Evolutionary conservation across 1,140 invertebrate genomes (phyloP).

Genomic region (Pseudobourletiella spinata): DNA sequence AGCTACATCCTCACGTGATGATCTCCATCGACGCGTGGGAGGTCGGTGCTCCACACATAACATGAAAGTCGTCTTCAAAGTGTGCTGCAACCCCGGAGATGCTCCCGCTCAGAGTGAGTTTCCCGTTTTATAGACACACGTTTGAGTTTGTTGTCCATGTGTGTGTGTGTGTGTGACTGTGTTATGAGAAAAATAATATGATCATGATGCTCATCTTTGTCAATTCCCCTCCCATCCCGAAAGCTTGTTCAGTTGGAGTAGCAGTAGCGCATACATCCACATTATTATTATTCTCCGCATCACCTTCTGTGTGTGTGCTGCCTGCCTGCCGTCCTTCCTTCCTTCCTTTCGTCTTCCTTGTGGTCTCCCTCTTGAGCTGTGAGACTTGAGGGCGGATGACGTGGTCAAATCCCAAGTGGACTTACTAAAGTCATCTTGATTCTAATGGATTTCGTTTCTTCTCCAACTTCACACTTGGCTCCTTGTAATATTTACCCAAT

Average conservation of each 20-base stretch:
- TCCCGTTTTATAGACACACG: neutral
- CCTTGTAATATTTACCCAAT: neutral
- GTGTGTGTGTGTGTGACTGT: too few relatives aligned
- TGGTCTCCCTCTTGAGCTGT: neutral
- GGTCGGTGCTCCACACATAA: conserved; percentile 82
- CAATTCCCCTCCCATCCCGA: too few relatives aligned
- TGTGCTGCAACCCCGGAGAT: conserved; percentile 62
- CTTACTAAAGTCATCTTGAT: conserved; percentile 7
- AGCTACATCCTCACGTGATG: conserved; percentile 81
- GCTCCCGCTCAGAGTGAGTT: conserved; percentile 42
- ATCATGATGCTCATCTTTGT: too few relatives aligned
- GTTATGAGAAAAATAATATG: neutral
- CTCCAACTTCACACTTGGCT: neutral
- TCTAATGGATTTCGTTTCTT: conserved; percentile 9
- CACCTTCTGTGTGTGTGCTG: too few relatives aligned
- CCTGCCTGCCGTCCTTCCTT: too few relatives aligned
- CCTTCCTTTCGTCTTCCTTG: too few relatives aligned
- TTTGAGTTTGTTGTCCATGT: too few relatives aligned
- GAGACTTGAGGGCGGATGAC: conserved; percentile 6
- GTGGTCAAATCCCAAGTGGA: conserved; percentile 21
- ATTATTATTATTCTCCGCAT: too few relatives aligned
- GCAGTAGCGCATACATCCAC: too few relatives aligned
- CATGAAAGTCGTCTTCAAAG: conserved; percentile 94
- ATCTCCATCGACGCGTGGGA: conserved; percentile 78
- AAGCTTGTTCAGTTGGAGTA: too few relatives aligned